A percentile compares a stretch with the other conserved stretches of the same genome.
These are phyloP conservation scores for Sebastes taczanowskii DNA, from an alignment of 2,797 vertebrate species.

Conservation along the genomic window DNA sequence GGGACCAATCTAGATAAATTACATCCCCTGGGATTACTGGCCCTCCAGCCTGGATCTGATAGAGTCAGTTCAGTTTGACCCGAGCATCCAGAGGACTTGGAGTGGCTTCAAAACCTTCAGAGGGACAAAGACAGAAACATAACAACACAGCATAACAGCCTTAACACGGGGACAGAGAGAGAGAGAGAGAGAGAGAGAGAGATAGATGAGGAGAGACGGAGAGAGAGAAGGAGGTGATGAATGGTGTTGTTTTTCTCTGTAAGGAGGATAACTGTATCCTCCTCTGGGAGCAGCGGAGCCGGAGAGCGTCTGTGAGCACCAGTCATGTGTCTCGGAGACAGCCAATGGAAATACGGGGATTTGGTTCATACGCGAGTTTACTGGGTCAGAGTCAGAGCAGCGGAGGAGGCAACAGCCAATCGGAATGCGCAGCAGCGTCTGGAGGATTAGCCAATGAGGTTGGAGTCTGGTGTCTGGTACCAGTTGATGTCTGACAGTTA, in stretches of 20 bases:
- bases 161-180: constrained; percentile 52
- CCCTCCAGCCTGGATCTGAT: constrained; percentile 21
- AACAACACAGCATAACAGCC: constrained; percentile 57
- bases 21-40: constrained; percentile 51
- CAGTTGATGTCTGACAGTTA: constrained; percentile 83
- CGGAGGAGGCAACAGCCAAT: constrained; percentile 74
- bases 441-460: constrained; percentile 76
- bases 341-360: constrained; percentile 70
- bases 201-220: constrained; percentile 51
- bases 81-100: constrained; percentile 57
- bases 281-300: constrained; percentile 71
- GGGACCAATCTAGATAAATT: constrained; percentile 38
- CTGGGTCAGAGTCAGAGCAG: constrained; percentile 79
- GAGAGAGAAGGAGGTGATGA: constrained; percentile 75
- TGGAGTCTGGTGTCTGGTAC: constrained; percentile 77
- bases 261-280: constrained; percentile 79
- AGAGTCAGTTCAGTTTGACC: constrained; percentile 58
- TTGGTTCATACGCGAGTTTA: constrained; percentile 81
- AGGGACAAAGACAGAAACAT: constrained; percentile 65
- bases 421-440: constrained; percentile 45
- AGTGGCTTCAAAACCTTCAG: constrained; percentile 48
- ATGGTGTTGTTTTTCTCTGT: constrained; percentile 78
- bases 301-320: constrained; percentile 56
- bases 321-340: constrained; percentile 82
- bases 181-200: constrained; percentile 58